A percentile compares a stretch with the other conserved stretches of the same genome.
Evolutionary conservation across 2,888 invertebrate genomes (phyloP).

Genomic region (Mythimna ferrago): DNA sequence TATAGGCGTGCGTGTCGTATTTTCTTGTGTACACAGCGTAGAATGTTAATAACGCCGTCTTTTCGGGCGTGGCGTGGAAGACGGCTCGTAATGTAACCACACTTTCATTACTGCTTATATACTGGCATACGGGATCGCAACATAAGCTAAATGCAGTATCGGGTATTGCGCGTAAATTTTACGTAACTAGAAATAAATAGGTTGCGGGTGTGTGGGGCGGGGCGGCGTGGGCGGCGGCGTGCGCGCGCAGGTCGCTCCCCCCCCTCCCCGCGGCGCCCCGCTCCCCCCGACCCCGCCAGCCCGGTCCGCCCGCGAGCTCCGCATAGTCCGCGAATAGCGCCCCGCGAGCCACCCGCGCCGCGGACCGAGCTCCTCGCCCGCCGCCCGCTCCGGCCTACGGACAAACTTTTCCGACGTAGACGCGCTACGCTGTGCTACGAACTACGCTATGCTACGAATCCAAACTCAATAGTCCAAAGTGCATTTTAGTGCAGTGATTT

Average conservation of each 20-base stretch:
- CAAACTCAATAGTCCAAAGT: constrained; percentile 69
- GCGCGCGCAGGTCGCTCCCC: constrained; percentile 78
- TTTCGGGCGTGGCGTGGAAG: constrained; percentile 35
- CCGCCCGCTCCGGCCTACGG: constrained; percentile 79
- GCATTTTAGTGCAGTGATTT: constrained; percentile 81
- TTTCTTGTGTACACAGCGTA: constrained; percentile 44
- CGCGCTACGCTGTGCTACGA: constrained; percentile 77
- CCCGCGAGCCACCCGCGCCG: constrained; percentile 86
- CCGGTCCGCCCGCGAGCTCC: constrained; percentile 72
- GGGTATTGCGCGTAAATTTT: constrained; percentile 90
- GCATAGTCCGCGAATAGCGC: constrained; percentile 86
- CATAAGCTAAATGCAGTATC: constrained; percentile 89
- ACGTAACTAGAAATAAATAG: constrained; percentile 91
- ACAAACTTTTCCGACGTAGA: constrained; percentile 84
- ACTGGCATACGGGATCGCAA: constrained; percentile 73
- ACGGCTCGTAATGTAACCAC: constrained; percentile 51
- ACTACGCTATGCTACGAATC: constrained; percentile 67
- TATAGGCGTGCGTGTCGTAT: constrained; percentile 48
- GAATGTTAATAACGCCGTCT: constrained; percentile 19
- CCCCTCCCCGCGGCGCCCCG: constrained; percentile 43
- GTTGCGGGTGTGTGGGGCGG: constrained; percentile 90
- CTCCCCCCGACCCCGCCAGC: constrained; percentile 69
- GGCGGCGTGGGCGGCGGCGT: constrained; percentile 86
- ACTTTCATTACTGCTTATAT: constrained; percentile 69
- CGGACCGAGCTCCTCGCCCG: constrained; percentile 74